Evolutionary conservation across 2,113 vertebrate species (phyloP).

Genomic region (Paramormyrops kingsleyae): DNA sequence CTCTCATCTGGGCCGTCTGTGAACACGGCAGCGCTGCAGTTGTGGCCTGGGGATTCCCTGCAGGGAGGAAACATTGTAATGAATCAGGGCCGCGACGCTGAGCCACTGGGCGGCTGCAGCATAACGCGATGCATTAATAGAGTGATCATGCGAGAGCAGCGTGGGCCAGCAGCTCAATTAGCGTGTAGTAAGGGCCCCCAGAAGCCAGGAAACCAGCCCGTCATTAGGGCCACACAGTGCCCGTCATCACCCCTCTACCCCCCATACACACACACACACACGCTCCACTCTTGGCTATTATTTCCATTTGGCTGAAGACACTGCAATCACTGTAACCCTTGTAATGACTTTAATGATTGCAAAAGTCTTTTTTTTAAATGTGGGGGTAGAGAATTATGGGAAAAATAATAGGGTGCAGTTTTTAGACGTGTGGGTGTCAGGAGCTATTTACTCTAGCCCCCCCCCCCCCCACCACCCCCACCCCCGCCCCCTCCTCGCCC

Average conservation of each 20-base stretch:
- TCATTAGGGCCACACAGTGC: no score
- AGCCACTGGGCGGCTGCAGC: slow-evolving; percentile 18
- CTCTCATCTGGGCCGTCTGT: slow-evolving; percentile 10
- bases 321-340: not conserved
- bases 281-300: not conserved
- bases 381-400: not conserved
- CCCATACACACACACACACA: not conserved
- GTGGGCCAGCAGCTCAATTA: not conserved
- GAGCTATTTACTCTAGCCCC: not conserved
- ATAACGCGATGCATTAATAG: slow-evolving; percentile 15
- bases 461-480: no score
- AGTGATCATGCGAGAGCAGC: slow-evolving; percentile 11
- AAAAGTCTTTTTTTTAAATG: not conserved
- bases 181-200: not conserved
- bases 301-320: not conserved
- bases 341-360: not conserved
- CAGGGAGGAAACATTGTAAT: slow-evolving; percentile 15
- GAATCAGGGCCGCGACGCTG: slow-evolving; percentile 24
- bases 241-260: not conserved
- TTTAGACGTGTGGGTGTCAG: not conserved
- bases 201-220: not conserved
- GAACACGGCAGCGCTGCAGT: not conserved
- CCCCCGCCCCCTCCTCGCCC: not conserved
- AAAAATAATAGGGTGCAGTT: not conserved
- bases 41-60: slow-evolving; percentile 26